Evolutionary conservation across 2,888 invertebrate species (phyloP), one percentile per base, ranked within the genome.

Genomic region (Coleophora flavipennella): DNA sequence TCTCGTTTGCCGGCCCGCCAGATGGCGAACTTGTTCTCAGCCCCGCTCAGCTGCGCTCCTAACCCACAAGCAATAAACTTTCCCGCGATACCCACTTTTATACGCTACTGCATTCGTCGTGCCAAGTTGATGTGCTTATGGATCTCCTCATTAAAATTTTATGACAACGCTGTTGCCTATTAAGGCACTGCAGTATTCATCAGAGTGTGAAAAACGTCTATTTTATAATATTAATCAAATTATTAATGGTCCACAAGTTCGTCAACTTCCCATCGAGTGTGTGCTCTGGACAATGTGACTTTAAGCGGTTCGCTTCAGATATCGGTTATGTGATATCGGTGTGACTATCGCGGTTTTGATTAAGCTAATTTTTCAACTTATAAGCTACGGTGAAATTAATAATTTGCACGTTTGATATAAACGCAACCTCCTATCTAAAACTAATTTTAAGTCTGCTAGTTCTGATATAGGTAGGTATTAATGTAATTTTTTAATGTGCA

Each of bases 21-120:
- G 81, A 81, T 76, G 81, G 79, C 59, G 89, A 89, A 49, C 87
- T 89, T 47, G 88, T 89, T 46, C 85, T 89, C 55, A 89, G 89
- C 59, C 89, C 89, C 50, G 86, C 88, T 48, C 89, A 89, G 62
- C 75, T 89, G 58, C 86, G 87, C 72, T 84, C 85, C 67, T 85
- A 85, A 73, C 74, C 61, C 59, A 47, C 62, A 70, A 77, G 74
- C 76, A 75, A 77, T 75, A 77, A 68, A 60, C 50, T 42, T 58
- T 53, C 51, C 59, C 63, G 67, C 72, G 67, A 70, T 64, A 71
- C 55, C 43, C 51, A 44, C 44, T 53, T 58, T 59, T 59, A 41
- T 48, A 53, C 54, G 46, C 48, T 36, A 44, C 45, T 40, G 33
- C 46, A 54, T 52, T 51, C 53, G 51, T 48, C n/a, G 29, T 11